Percentiles rank a stretch among this genome's conserved stretches.
Evolutionary conservation across 2,113 vertebrate genomes (phyloP).

Genomic region (Microcebus murinus): DNA sequence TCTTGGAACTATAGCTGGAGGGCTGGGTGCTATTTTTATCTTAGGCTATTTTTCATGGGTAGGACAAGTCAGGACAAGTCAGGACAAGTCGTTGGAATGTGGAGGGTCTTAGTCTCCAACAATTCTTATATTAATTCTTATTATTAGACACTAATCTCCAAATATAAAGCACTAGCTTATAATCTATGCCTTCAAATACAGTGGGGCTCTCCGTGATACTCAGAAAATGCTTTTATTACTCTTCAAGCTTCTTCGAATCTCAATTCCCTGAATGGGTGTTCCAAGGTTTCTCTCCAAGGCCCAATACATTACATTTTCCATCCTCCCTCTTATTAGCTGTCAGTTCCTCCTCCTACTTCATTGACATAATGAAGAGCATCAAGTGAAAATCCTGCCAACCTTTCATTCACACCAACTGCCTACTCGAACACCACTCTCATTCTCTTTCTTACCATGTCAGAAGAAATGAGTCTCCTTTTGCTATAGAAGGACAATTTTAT

Average conservation of each 20-base stretch:
- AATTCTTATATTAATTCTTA: background rate
- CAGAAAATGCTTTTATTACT: background rate
- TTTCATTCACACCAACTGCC: constrained; percentile 16
- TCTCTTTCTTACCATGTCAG: background rate
- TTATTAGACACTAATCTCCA: background rate
- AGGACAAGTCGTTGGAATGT: too few species aligned
- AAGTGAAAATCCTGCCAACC: background rate
- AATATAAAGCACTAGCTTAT: background rate
- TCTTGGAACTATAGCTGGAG: too few species aligned
- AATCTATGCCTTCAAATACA: background rate
- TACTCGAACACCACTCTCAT: background rate
- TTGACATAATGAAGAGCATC: background rate
- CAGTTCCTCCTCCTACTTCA: background rate
- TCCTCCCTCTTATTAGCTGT: background rate
- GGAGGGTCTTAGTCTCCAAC: too few species aligned
- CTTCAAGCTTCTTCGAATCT: background rate
- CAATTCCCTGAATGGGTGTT: background rate
- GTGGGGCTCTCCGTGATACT: background rate
- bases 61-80: too few species aligned
- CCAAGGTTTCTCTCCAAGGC: background rate
- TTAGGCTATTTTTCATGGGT: too few species aligned
- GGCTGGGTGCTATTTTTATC: too few species aligned
- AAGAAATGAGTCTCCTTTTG: background rate
- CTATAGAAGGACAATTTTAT: background rate
- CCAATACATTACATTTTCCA: background rate